Evolutionary conservation across 2,888 invertebrate genomes (phyloP), one percentile per base, ranked within the genome.

Genomic region (Cosmia pyralina): DNA sequence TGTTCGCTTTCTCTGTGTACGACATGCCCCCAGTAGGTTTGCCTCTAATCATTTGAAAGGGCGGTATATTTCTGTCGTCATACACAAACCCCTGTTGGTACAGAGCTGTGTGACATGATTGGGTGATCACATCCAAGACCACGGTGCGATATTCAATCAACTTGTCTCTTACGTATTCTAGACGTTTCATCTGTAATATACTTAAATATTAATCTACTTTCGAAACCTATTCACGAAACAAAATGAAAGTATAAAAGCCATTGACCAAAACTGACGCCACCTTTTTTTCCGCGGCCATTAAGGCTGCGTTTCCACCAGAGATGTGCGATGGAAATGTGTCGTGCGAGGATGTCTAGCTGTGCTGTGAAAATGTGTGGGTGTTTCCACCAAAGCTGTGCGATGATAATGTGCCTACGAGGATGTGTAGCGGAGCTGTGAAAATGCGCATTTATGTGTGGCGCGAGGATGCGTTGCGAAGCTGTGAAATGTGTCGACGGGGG

Each of bases 1-100:
- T 99, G 87, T 97, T 97, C 0, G 98, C 98, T 88, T 98, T 98
- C 88, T 98, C 98, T 65, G 98, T 98, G 90, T 98, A 99, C 6
- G 98, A 98, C 97, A 98, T 98, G 83, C 98, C 98, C 34, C 97
- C 97, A 0, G 96, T 96, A 74, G 97, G 96, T 88, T 97, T 97
- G 46, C 97, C 97, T n/a, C 97, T 88, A 10, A 97, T 95, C 0
- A 97, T 94, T 81, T 93, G 92, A 55, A 93, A 94, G 0, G 95
- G 95, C 5, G 94, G 93, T 77, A 96, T 90, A 72, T 97, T 97
- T 46, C 96, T 94, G 88, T 98, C 98, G 86, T 98, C 98, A 11
- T 97, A 97, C 3, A 98, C 97, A 90, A 98, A 99, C 0, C 98
- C 98, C 84, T 97, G 97, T 6, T 97, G 97, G 60, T 97, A 96